phyloP scores from a whole-genome alignment of 1,140 invertebrate species.

The Linepithema humile region DNA sequence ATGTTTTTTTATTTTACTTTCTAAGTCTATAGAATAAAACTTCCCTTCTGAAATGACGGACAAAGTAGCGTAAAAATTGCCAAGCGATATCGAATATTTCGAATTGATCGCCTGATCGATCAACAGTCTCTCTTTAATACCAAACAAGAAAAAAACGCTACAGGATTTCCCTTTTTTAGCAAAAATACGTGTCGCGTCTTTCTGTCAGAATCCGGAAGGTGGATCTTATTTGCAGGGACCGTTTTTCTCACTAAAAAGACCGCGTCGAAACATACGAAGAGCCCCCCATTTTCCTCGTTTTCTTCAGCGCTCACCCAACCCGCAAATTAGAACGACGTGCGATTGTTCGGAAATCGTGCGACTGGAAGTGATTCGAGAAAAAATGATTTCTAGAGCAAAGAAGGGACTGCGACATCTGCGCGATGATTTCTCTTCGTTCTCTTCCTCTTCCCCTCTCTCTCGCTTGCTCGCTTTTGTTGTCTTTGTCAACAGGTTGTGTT shows the following conservation, averaged over 20 bases:
- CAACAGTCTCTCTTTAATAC: background rate
- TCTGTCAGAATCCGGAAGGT: background rate
- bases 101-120: background rate
- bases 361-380: constrained; percentile 56
- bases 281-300: constrained; percentile 35
- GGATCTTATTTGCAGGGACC: constrained; percentile 6
- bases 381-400: constrained; percentile 45
- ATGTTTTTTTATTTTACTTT: background rate
- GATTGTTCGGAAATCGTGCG: constrained; percentile 54
- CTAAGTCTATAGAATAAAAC: background rate
- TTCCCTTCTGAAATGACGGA: background rate
- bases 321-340: constrained; percentile 55
- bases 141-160: background rate
- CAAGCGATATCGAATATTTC: background rate
- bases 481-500: background rate
- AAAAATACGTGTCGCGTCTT: background rate
- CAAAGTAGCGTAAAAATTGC: background rate
- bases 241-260: constrained; percentile 35
- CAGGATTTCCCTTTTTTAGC: background rate
- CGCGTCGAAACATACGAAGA: constrained; percentile 33
- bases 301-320: background rate
- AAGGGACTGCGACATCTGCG: constrained; percentile 40
- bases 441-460: too few relatives aligned
- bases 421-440: background rate
- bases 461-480: background rate